Evolutionary conservation across 2,113 vertebrate species (phyloP).

Genomic region (Microcebus tavaratra): DNA sequence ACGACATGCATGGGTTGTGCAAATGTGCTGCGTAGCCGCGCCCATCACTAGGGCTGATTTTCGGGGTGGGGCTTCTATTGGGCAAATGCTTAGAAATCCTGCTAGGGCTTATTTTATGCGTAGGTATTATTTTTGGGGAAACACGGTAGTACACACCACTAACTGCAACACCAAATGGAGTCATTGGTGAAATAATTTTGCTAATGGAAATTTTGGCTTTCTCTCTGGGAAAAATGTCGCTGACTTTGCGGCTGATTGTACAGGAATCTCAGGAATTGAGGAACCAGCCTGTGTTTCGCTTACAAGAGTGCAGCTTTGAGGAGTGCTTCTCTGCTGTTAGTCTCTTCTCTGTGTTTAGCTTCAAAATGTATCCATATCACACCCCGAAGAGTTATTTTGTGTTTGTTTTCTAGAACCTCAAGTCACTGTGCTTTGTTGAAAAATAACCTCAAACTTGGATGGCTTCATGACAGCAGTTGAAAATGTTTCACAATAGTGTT

Average conservation of each 20-base stretch:
- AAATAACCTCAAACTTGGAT: background rate
- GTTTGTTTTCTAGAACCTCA: background rate
- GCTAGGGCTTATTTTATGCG: no score
- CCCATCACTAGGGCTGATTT: no score
- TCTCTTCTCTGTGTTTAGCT: background rate
- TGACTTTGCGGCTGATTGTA: background rate
- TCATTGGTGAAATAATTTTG: background rate
- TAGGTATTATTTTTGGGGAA: no score
- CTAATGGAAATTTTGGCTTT: background rate
- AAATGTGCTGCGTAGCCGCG: no score
- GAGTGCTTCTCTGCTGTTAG: background rate
- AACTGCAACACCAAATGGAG: background rate
- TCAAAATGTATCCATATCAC: background rate
- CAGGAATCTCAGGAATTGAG: background rate
- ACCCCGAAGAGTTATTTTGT: background rate
- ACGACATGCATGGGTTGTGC: no score
- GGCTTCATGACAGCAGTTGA: background rate
- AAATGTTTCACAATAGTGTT: background rate
- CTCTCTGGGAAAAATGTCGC: background rate
- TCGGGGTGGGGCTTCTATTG: no score
- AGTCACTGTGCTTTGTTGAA: background rate
- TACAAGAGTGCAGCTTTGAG: background rate
- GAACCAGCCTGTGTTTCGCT: background rate
- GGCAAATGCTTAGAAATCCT: no score
- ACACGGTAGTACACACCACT: fast-evolving